Percentiles rank a stretch among this genome's conserved stretches.
Conservation (phyloP, 2,797 vertebrate genomes). For the Centropyge bicolor region DNA sequence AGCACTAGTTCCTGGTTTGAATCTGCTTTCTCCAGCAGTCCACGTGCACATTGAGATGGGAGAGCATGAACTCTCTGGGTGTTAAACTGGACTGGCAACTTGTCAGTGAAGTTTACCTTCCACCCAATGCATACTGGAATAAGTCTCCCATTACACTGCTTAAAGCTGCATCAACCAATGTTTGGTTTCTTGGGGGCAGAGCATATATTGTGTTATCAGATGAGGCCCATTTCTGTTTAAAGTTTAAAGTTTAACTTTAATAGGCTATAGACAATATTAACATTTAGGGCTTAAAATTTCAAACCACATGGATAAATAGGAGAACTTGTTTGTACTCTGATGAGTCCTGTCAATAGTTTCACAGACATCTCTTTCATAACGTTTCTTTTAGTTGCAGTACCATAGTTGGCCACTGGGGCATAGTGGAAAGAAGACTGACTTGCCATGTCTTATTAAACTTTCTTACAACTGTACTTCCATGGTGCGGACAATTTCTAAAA, state of each 20-base stretch:
- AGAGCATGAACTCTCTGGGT: not conserved
- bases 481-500: not conserved
- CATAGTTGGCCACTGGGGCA: not conserved
- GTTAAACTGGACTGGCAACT: not conserved
- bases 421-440: not conserved
- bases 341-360: not conserved
- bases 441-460: not conserved
- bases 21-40: not conserved
- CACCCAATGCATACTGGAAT: not conserved
- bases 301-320: not conserved
- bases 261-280: not conserved
- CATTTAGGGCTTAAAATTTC: not conserved
- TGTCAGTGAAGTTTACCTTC: not conserved
- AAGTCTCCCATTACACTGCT: not conserved
- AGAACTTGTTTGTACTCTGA: not conserved
- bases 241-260: not conserved
- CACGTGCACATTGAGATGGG: not conserved
- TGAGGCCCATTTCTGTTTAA: not conserved
- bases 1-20: not conserved
- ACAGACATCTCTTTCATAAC: not conserved
- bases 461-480: not conserved
- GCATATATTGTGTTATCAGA: accelerated
- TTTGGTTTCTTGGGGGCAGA: not conserved
- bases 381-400: not conserved
- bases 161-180: not conserved